Percentiles rank a stretch among this genome's conserved stretches.
These are phyloP conservation scores for Synergus gifuensis DNA, from an alignment of 2,888 invertebrate species.

Conservation along the genomic window DNA sequence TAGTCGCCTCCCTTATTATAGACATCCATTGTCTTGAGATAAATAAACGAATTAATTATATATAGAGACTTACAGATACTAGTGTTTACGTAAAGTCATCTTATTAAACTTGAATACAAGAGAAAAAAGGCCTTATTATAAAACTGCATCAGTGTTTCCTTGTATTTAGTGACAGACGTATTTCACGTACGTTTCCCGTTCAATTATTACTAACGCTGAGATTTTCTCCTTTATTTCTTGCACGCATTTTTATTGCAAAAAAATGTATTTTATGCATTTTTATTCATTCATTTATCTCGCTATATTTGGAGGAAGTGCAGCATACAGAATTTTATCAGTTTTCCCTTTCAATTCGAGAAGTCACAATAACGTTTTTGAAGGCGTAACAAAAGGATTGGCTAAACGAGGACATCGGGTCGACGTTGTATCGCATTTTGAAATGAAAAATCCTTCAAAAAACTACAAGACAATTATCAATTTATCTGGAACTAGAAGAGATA, in stretches of 20 bases:
- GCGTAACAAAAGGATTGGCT: slow-evolving; percentile 76
- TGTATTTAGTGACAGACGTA: too few species aligned
- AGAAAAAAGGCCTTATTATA: too few species aligned
- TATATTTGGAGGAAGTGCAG: slow-evolving; percentile 20
- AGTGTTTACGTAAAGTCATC: too few species aligned
- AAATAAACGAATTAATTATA: too few species aligned
- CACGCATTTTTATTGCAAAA: not conserved
- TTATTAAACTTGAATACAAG: too few species aligned
- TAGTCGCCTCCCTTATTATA: too few species aligned
- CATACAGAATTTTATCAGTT: slow-evolving; percentile 76
- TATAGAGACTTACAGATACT: too few species aligned
- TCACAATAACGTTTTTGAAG: slow-evolving; percentile 77
- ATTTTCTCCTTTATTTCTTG: too few species aligned
- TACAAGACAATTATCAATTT: slow-evolving; percentile 72
- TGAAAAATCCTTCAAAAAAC: slow-evolving; percentile 68
- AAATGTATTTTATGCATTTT: not conserved
- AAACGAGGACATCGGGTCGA: slow-evolving; percentile 78
- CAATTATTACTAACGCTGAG: too few species aligned
- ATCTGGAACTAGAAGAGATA: slow-evolving; percentile 48
- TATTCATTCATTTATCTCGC: not conserved
- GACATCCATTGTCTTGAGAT: too few species aligned
- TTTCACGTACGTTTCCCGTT: too few species aligned
- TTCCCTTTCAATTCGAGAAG: slow-evolving; percentile 78
- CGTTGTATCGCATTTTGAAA: slow-evolving; percentile 71
- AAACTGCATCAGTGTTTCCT: too few species aligned